Evolutionary conservation across 2,797 vertebrate genomes (phyloP).

Genomic region (Lerista edwardsae): DNA sequence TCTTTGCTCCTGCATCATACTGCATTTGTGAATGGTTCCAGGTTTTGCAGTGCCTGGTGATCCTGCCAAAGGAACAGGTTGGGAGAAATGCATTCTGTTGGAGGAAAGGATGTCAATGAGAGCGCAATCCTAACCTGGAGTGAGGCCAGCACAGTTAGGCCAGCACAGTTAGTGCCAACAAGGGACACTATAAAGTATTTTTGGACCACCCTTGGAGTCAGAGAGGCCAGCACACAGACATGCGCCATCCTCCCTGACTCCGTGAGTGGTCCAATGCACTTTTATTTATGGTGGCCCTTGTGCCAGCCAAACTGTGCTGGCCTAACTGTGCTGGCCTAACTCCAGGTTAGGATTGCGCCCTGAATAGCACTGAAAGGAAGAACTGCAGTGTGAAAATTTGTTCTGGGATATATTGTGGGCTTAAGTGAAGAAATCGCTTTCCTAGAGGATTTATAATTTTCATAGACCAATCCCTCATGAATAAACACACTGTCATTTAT

Average conservation of each 20-base stretch:
- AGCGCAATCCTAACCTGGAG: too few species aligned
- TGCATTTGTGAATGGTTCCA: neutral
- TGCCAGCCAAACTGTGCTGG: too few species aligned
- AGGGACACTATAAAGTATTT: too few species aligned
- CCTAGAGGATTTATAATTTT: slow-evolving; percentile 38
- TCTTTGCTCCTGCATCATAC: neutral
- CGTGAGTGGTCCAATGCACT: too few species aligned
- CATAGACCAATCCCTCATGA: slow-evolving; percentile 22
- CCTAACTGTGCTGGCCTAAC: too few species aligned
- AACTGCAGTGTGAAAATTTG: neutral
- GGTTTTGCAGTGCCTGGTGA: slow-evolving; percentile 33
- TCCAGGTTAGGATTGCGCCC: too few species aligned
- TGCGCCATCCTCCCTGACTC: too few species aligned
- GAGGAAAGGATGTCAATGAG: slow-evolving; percentile 35
- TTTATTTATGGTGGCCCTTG: too few species aligned
- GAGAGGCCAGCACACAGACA: too few species aligned
- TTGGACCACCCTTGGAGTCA: too few species aligned
- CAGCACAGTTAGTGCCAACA: too few species aligned
- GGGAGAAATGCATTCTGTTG: neutral
- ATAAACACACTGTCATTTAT: neutral
- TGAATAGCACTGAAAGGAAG: slow-evolving; percentile 33
- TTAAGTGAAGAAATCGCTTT: slow-evolving; percentile 34
- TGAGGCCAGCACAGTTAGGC: too few species aligned
- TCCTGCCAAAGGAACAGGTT: neutral
- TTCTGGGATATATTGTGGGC: neutral